phyloP scores from a whole-genome alignment of 2,113 vertebrate species.

The Cephalopterus ornatus region DNA sequence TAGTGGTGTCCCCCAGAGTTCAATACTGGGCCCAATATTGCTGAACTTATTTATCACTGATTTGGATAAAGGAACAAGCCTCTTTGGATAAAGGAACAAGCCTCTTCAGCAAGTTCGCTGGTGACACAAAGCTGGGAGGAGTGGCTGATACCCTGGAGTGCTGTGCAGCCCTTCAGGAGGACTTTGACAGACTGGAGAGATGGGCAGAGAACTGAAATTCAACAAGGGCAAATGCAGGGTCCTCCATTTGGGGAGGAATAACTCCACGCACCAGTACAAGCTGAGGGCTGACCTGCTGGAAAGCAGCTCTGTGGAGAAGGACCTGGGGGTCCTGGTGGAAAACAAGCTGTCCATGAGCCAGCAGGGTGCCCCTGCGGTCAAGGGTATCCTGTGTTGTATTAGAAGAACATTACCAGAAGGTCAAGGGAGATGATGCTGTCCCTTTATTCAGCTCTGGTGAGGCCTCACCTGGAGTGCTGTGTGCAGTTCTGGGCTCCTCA shows the following conservation, averaged over 20 bases:
- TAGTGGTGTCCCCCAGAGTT: background rate
- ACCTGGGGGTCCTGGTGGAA: background rate
- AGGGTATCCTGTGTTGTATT: rapidly evolving
- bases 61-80: no score
- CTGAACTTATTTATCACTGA: background rate
- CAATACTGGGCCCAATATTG: no score
- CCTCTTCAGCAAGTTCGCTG: no score
- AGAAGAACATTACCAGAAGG: background rate
- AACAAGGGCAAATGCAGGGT: background rate
- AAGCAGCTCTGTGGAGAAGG: background rate
- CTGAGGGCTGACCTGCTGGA: background rate
- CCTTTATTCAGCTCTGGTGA: background rate
- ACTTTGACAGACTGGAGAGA: background rate
- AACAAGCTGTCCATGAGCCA: background rate
- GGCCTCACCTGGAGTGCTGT: background rate
- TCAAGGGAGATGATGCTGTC: background rate
- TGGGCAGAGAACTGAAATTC: background rate
- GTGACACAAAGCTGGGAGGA: no score
- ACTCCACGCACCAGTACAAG: background rate
- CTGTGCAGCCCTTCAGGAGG: no score
- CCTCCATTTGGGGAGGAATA: background rate
- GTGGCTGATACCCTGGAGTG: no score
- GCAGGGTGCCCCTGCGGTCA: background rate
- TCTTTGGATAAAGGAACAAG: no score
- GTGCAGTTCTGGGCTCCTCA: background rate